phyloP scores from a whole-genome alignment of 2,888 invertebrate genomes.

The Pomacea canaliculata region DNA sequence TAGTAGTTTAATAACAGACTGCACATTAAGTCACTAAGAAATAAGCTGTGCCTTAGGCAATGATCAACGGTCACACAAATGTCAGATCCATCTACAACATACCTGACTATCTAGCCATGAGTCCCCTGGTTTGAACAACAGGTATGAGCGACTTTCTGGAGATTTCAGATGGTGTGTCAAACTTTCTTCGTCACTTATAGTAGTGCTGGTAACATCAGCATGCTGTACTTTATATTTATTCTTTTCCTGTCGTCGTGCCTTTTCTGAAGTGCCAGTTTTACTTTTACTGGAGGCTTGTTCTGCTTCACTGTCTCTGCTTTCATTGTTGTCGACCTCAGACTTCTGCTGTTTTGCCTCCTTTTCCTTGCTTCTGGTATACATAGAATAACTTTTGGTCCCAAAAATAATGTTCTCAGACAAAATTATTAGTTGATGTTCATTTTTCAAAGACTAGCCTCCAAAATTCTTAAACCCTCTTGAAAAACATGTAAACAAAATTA shows the following conservation, averaged over 20 bases:
- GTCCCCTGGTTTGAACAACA: constrained; percentile 58
- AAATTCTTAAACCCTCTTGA: too few species aligned
- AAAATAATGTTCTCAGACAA: too few species aligned
- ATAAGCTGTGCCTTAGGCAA: too few species aligned
- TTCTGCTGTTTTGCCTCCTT: constrained; percentile 17
- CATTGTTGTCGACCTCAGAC: not conserved
- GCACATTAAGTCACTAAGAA: too few species aligned
- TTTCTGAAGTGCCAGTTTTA: constrained; percentile 19
- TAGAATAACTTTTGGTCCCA: not conserved
- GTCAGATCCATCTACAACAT: too few species aligned
- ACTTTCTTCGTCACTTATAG: constrained; percentile 30
- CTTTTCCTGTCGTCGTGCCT: constrained; percentile 51
- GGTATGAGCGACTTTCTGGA: constrained; percentile 31
- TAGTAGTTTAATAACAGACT: too few species aligned
- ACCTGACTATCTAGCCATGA: constrained; percentile 55
- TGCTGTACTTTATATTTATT: constrained; percentile 56
- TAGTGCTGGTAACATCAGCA: constrained; percentile 52
- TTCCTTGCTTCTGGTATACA: constrained; percentile 21
- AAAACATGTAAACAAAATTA: too few species aligned
- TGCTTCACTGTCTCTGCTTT: constrained; percentile 2
- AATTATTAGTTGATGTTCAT: too few species aligned
- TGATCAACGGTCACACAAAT: too few species aligned
- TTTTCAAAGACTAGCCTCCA: too few species aligned
- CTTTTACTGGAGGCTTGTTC: not conserved
- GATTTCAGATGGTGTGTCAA: constrained; percentile 13